These are phyloP conservation scores for Muraenolepis orangiensis DNA, from an alignment of 2,797 vertebrate species.

Conservation along the genomic window DNA sequence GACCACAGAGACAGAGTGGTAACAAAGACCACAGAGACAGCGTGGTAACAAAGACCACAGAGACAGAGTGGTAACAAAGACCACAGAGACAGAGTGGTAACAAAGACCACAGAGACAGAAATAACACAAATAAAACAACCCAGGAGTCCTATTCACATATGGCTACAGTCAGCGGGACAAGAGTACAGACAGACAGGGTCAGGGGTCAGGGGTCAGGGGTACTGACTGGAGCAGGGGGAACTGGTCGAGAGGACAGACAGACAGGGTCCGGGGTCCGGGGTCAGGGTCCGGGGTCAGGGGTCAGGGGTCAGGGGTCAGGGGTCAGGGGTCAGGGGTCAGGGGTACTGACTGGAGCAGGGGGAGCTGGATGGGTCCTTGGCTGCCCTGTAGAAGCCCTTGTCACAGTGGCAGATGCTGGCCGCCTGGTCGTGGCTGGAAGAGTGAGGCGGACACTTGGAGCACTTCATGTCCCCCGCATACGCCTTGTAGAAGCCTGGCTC, in stretches of 20 bases:
- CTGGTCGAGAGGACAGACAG: too few species aligned
- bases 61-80: not conserved
- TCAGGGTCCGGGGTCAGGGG: too few species aligned
- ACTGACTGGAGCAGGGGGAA: slow-evolving; percentile 96
- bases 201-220: not conserved
- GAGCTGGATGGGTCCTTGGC: slow-evolving; percentile 90
- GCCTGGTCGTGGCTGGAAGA: slow-evolving; percentile 88
- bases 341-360: slow-evolving; percentile 92
- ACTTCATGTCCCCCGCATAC: slow-evolving; percentile 91
- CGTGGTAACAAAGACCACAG: too few species aligned
- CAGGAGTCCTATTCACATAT: not conserved
- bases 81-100: too few species aligned
- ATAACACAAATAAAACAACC: too few species aligned
- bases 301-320: too few species aligned
- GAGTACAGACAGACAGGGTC: slow-evolving; percentile 13
- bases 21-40: too few species aligned
- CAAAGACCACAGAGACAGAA: not conserved
- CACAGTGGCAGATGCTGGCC: slow-evolving; percentile 90
- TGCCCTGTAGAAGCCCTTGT: slow-evolving; percentile 91
- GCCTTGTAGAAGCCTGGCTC: slow-evolving; percentile 94
- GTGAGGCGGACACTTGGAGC: slow-evolving; percentile 93
- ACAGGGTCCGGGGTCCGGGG: too few species aligned
- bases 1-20: too few species aligned
- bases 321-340: too few species aligned
- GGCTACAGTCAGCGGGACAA: not conserved